Conservation (phyloP, 2,113 vertebrate species). For the Ursus arctos region DNA sequence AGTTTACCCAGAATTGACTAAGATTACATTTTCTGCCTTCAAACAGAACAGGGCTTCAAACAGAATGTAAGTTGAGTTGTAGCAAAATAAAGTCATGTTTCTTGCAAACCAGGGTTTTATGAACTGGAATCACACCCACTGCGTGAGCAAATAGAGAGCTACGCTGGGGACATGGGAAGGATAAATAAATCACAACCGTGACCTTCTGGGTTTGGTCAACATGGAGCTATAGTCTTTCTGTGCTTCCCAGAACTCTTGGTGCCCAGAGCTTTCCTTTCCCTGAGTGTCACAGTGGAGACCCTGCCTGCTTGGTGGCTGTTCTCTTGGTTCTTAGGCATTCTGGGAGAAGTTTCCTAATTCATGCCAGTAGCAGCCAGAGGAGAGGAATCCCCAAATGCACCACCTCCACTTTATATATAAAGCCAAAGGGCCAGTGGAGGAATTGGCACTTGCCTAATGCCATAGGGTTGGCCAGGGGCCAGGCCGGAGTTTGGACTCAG, state of each 20-base stretch:
- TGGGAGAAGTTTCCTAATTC: background rate
- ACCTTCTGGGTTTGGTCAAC: background rate
- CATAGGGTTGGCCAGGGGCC: background rate
- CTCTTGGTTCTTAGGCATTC: background rate
- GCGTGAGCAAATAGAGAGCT: background rate
- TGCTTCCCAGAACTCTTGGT: background rate
- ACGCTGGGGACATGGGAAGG: background rate
- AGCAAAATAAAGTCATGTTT: slow-evolving; percentile 25
- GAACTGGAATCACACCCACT: background rate
- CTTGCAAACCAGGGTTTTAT: background rate
- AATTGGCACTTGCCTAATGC: background rate
- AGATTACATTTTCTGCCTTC: slow-evolving; percentile 37
- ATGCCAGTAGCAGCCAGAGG: background rate
- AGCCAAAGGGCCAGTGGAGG: background rate
- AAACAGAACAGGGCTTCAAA: slow-evolving; percentile 20
- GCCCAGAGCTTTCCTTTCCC: background rate
- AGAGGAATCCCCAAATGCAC: background rate
- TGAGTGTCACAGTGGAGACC: background rate
- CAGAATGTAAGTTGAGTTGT: background rate
- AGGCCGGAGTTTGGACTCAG: background rate
- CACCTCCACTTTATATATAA: background rate
- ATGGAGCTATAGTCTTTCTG: background rate
- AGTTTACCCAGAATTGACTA: slow-evolving; percentile 5
- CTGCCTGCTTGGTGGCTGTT: fast-evolving
- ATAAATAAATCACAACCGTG: background rate